Base-by-base conservation (phyloP, 2,888 invertebrate genomes). In the Cynaeus angustus region DNA sequence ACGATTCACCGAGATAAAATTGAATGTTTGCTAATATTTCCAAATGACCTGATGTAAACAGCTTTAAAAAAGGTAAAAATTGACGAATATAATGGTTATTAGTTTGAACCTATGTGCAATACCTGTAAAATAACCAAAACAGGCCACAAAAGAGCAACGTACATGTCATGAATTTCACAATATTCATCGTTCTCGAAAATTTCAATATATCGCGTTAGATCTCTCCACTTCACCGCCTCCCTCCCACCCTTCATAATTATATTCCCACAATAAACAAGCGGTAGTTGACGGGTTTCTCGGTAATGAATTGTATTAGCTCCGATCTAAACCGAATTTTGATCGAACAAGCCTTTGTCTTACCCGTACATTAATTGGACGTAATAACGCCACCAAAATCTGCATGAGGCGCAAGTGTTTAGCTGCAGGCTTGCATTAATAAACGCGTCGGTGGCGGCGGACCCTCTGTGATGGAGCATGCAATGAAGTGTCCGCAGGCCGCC, bases 401-500 rank as follows among this genome's bases (percentile, higher is more conserved):
- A 67, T 65, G 33, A 45, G 45, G 43, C 61, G 58, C 61, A 66
- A 71, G 68, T 68, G 71, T 68, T 71, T 71, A 56, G 66, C 68
- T 71, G 61, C 68, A 68, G 71, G 71, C 65, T 46, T 68, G 61
- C 65, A 71, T 71, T 65, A 71, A 71, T 68, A 59, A 68, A 68
- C 43, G 64, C 61, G 43, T 16, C 53, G 45, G 37, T 38, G 50
- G 45, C 45, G 45, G 46, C 48, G 48, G 41, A 33, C 55, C 48
- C 46, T 56, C 58, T 70, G 66, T 59, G 70, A 70, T 53, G 52
- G 59, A 66, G 53, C 70, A 38, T 66, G 70, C 70, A 66, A 70
- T 59, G 66, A 70, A 66, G 66, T 66, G 70, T 70, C 74, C 74
- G 68, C 70, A 69, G 74, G 74, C 71, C 71, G 68, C 66, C 72